A percentile compares a stretch with the other conserved stretches of the same genome.
Conservation (phyloP, 2,888 invertebrate genomes). For the Orchesella flavescens region DNA sequence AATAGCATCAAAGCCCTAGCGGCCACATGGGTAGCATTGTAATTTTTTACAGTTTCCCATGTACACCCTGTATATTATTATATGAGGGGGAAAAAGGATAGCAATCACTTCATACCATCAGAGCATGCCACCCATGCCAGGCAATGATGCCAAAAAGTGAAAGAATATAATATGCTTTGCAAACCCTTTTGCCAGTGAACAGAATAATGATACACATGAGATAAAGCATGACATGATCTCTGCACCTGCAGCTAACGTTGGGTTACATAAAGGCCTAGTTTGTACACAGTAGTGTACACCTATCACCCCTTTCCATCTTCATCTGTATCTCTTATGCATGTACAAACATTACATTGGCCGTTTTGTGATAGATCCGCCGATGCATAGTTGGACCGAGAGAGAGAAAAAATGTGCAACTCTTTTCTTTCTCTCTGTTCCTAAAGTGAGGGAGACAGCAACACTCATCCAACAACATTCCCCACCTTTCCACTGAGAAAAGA, state of each 20-base stretch:
- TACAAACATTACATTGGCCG: too few species aligned
- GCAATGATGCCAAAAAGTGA: neutral
- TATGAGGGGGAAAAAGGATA: too few species aligned
- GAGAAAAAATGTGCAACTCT: too few species aligned
- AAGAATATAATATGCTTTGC: neutral
- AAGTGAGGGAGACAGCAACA: too few species aligned
- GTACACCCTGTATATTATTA: neutral
- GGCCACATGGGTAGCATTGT: conserved; percentile 40
- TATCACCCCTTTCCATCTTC: neutral
- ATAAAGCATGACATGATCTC: conserved; percentile 1
- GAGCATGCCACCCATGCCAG: neutral
- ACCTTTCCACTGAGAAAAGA: too few species aligned
- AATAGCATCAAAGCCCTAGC: conserved; percentile 46
- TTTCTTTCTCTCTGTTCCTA: too few species aligned
- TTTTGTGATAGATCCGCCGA: too few species aligned
- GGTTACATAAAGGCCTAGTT: too few species aligned
- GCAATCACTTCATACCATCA: too few species aligned
- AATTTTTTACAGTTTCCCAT: conserved; percentile 24
- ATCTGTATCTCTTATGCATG: neutral
- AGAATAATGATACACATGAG: conserved; percentile 21
- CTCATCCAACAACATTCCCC: too few species aligned
- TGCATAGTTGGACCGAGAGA: too few species aligned
- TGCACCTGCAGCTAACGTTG: conserved; percentile 10
- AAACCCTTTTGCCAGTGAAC: neutral
- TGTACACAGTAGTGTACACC: neutral